Base-by-base conservation (phyloP, 2,888 invertebrate species). In the Nomada flava region DNA sequence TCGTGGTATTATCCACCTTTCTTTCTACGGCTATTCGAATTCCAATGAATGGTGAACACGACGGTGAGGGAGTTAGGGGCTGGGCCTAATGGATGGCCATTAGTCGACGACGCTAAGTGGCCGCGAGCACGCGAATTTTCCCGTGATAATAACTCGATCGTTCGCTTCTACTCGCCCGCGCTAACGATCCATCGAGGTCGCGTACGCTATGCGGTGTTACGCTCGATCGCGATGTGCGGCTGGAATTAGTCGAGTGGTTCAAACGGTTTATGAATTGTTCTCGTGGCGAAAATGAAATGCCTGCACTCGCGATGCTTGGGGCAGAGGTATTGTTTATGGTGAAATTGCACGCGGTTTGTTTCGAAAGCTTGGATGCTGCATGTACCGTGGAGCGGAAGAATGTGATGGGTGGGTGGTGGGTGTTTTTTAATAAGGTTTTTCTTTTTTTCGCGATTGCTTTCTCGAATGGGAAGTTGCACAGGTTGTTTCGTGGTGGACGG, bases 101-200 rank as follows among this genome's bases (percentile, higher is more conserved):
- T 79, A 82, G 55, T 69, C 68, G 65, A 64, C 73, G 55, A 62
- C 65, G 26, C 50, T 68, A 75, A 79, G 70, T 75, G 79, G 57
- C 73, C 52, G 26, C 65, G 42, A 26, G 60, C 29, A 67, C 57
- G 81, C 68, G 68, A 68, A 69, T 79, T 79, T 76, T 65, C 76
- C 69, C 60, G 68, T 60, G 79, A 82, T 65, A 82, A 79, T 79
- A 74, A 82, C 78, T 82, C 79, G 50, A 74, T 47, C 78, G 72
- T 55, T 50, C 50, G 70, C 69, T 81, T 7, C 29, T 36, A 47
- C n/a, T 52, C 47, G 55, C 29, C 50, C 53, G 42, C 63, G 42
- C 52, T 62, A 64, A 44, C 72, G 68, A 53, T 68, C 71, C 52
- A 47, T 69, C 65, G 73, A 74, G 81, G 78, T 81, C 74, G 65